A percentile compares a stretch with the other conserved stretches of the same genome.
Evolutionary conservation across 2,797 vertebrate genomes (phyloP).

Genomic region (Gymnothorax reevesii): DNA sequence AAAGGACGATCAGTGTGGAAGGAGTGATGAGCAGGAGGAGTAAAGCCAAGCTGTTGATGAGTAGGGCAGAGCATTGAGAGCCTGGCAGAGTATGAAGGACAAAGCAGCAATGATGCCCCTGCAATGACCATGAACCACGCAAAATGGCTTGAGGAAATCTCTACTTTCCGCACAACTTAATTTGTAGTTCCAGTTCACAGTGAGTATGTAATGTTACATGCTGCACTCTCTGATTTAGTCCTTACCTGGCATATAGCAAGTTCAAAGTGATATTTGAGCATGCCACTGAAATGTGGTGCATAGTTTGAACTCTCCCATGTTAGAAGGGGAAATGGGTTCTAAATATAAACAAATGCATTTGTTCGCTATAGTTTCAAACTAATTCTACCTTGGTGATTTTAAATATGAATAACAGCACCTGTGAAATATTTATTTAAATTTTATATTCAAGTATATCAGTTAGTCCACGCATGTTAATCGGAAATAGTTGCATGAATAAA

Average conservation of each 20-base stretch:
- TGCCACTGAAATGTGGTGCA: neutral
- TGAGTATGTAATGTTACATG: neutral
- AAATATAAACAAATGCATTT: neutral
- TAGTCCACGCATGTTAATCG: too few relatives aligned
- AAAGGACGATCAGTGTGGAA: constrained; percentile 70
- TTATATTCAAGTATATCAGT: neutral
- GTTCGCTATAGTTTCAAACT: neutral
- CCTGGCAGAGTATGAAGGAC: constrained; percentile 84
- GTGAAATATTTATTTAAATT: neutral
- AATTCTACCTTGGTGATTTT: neutral
- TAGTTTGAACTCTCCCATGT: neutral
- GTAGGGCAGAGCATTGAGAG: constrained; percentile 75
- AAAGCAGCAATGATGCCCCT: constrained; percentile 76
- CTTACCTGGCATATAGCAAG: neutral
- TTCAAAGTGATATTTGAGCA: neutral
- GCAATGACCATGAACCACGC: constrained; percentile 46
- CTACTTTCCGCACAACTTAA: constrained; percentile 58
- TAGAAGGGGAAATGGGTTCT: neutral
- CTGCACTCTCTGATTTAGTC: too few relatives aligned
- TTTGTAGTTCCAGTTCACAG: neutral
- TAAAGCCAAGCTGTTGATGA: constrained; percentile 41
- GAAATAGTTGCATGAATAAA: too few relatives aligned
- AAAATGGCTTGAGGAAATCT: constrained; percentile 54
- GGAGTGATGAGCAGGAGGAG: constrained; percentile 51
- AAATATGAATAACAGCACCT: neutral